A percentile compares a stretch with the other conserved stretches of the same genome.
Conservation (phyloP, 2,797 vertebrate species). For the Streptopelia turtur region DNA sequence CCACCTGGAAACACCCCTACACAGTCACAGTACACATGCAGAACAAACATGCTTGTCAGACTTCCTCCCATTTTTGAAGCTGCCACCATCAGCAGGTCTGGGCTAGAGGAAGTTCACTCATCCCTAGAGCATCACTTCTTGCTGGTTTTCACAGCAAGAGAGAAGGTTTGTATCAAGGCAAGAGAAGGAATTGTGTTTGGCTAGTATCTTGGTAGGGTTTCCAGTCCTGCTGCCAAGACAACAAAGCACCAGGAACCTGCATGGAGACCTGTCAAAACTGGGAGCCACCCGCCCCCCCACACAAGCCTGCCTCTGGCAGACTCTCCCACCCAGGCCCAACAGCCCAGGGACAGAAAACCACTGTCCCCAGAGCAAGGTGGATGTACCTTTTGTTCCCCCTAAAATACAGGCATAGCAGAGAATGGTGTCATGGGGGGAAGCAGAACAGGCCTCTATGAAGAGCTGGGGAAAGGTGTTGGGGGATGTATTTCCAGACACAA, state of each 20-base stretch:
- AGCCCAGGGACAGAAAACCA: not conserved
- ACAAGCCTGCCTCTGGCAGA: not conserved
- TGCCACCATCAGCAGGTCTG: not conserved
- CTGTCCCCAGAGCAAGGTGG: not conserved
- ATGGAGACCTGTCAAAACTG: not conserved
- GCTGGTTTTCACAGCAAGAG: not conserved
- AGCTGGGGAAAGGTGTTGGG: not conserved
- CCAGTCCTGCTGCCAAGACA: not conserved
- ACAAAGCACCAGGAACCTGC: not conserved
- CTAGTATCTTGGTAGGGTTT: not conserved
- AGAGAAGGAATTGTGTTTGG: not conserved
- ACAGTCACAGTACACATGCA: not conserved
- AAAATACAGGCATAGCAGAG: not conserved
- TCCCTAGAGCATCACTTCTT: not conserved
- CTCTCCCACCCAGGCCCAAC: not conserved
- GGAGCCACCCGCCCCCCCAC: fast-evolving
- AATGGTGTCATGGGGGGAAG: not conserved
- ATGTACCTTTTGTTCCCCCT: not conserved
- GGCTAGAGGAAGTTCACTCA: not conserved
- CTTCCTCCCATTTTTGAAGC: not conserved
- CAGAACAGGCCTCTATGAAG: not conserved
- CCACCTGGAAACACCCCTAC: not conserved
- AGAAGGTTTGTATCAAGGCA: not conserved
- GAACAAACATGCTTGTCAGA: not conserved
- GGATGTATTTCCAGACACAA: fast-evolving